phyloP scores from a whole-genome alignment of 2,113 vertebrate genomes.

The Tretioscincus oriximinensis region DNA sequence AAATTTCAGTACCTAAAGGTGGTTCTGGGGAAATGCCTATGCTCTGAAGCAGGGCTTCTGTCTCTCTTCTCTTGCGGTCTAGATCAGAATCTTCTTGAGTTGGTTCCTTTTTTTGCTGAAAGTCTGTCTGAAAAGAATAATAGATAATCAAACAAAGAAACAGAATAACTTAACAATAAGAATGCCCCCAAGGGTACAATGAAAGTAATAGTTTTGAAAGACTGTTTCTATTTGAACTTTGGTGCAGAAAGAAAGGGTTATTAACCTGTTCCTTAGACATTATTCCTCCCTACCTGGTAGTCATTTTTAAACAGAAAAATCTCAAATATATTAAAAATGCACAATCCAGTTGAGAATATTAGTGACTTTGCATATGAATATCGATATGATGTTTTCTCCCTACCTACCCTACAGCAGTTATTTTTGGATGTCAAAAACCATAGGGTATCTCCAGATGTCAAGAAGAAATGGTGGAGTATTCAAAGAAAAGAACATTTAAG shows the following conservation, averaged over 20 bases:
- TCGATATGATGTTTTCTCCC: no score
- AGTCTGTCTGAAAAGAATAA: slow-evolving; percentile 76
- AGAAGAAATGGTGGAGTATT: no score
- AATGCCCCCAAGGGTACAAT: not conserved
- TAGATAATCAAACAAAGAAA: not conserved
- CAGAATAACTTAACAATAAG: not conserved
- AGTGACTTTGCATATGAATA: no score
- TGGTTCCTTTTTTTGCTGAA: slow-evolving; percentile 89
- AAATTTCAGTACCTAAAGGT: slow-evolving; percentile 82
- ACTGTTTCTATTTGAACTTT: not conserved
- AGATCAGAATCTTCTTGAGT: slow-evolving; percentile 89
- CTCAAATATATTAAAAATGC: no score
- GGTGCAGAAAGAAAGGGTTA: not conserved
- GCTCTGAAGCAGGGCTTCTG: slow-evolving; percentile 94
- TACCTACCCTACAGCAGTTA: no score
- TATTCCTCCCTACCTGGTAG: no score
- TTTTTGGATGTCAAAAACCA: no score
- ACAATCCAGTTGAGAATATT: no score
- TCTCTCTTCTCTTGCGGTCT: slow-evolving; percentile 94
- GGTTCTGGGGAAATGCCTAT: slow-evolving; percentile 97
- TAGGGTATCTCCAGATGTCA: no score
- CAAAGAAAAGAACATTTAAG: no score
- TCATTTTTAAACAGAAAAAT: no score
- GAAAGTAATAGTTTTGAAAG: not conserved
- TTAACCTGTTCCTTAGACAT: no score